These are phyloP conservation scores for Metopolophium dirhodum DNA, from an alignment of 1,140 invertebrate genomes.

Conservation along the genomic window DNA sequence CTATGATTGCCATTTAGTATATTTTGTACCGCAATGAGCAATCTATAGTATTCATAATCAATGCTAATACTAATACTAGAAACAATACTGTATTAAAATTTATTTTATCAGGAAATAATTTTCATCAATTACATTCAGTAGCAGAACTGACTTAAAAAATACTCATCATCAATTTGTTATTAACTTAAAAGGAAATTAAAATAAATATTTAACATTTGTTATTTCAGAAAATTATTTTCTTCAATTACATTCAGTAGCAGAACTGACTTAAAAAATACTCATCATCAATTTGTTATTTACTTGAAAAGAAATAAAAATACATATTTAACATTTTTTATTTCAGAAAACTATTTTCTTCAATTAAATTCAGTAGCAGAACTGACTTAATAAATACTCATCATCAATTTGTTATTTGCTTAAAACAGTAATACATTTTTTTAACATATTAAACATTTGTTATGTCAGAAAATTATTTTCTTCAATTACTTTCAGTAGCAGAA, in stretches of 20 bases:
- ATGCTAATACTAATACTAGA: too few relatives aligned
- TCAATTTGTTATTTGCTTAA: too few relatives aligned
- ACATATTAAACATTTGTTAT: too few relatives aligned
- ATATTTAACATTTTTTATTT: background rate
- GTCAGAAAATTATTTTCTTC: background rate
- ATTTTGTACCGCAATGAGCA: too few relatives aligned
- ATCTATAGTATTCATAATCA: too few relatives aligned
- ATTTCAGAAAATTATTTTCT: background rate
- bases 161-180: background rate
- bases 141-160: constrained; percentile 28
- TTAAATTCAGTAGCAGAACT: constrained; percentile 27
- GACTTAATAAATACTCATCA: background rate
- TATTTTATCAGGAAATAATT: background rate
- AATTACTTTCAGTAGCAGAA: constrained; percentile 34
- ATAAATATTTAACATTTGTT: background rate
- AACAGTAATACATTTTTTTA: too few relatives aligned
- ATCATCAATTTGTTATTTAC: background rate
- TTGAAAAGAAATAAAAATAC: background rate
- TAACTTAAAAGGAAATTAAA: background rate
- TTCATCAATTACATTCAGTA: constrained; percentile 18
- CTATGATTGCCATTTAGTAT: too few relatives aligned
- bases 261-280: background rate
- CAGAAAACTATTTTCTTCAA: background rate
- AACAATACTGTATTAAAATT: too few relatives aligned
- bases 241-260: constrained; percentile 34